Evolutionary conservation across 2,888 invertebrate genomes (phyloP), one percentile per base, ranked within the genome.

Genomic region (Eledona agricola): DNA sequence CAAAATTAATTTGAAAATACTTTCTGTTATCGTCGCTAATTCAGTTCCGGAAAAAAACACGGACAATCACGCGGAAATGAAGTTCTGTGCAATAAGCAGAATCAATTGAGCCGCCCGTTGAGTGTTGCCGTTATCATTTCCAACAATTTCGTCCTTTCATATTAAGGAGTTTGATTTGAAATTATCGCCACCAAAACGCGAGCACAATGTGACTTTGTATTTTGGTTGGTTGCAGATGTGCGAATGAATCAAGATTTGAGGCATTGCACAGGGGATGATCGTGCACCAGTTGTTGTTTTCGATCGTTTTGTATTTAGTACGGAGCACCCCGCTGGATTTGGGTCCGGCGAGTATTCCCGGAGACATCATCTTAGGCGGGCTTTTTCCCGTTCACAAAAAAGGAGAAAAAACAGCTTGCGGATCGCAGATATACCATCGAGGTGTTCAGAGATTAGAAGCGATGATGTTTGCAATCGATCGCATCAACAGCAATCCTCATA

Each of bases 371-470:
- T 73, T 85, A 2, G 84, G 84, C 1, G 84, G 83, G 2, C 63
- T 85, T 29, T 84, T 85, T 69, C 84, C 85, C 1, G 80, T 85
- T 4, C 84, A 84, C 66, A 80, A 80, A 57, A 79, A 82, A 67
- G 74, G 80, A 3, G 81, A 82, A 54, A 63, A 72, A 22, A 70
- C 74, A 10, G 69, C 78, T 29, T 80, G 79, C 59, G 79, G 79
- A 0, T 73, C 73, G 12, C 79, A 77, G 63, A 77, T 83, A 66
- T 79, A 80, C 58, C 81, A 83, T 63, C 81, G 85, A 22, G 84
- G 85, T 3, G 79, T 85, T 3, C 84, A 84, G 62, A 78, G 83
- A 4, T 71, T 85, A 52, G 86, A 85, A 70, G 84, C 84, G 1
- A 78, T 85, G 76, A 73, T 84, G 56, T 85, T 78, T 67, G 82